A percentile compares a stretch with the other conserved stretches of the same genome.
These are phyloP conservation scores for Sycophaga agraensis DNA, from an alignment of 1,140 invertebrate genomes.

Conservation along the genomic window DNA sequence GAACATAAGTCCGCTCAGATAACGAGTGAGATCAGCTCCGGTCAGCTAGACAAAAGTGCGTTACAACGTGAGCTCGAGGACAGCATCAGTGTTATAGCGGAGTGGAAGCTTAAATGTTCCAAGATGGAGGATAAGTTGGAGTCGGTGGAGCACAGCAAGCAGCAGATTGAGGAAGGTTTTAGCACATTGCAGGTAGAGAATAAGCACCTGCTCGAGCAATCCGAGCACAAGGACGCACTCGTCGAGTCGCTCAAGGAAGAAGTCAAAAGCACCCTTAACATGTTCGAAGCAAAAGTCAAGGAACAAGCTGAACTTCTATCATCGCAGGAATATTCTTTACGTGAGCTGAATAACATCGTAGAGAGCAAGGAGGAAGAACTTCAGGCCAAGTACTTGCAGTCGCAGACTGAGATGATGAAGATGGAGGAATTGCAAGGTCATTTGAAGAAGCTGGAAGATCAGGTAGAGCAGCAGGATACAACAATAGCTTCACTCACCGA, in stretches of 20 bases:
- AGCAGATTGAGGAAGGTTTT: constrained; percentile 37
- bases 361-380: constrained; percentile 60
- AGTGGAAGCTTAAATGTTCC: constrained; percentile 49
- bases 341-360: constrained; percentile 30
- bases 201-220: constrained; percentile 27
- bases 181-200: constrained; percentile 32
- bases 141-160: constrained; percentile 36
- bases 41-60: not conserved
- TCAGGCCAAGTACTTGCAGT: constrained; percentile 44
- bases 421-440: constrained; percentile 43
- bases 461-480: constrained; percentile 32
- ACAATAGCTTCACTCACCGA: constrained; percentile 33
- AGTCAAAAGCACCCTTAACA: constrained; percentile 41
- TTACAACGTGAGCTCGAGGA: constrained; percentile 44
- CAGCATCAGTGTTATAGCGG: constrained; percentile 39
- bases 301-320: not conserved
- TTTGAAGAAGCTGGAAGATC: constrained; percentile 31
- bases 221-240: constrained; percentile 34
- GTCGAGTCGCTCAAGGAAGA: constrained; percentile 45
- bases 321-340: constrained; percentile 39
- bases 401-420: constrained; percentile 38
- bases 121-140: constrained; percentile 45
- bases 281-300: constrained; percentile 36
- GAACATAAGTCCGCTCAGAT: constrained; percentile 35
- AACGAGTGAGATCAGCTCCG: not conserved